These are phyloP conservation scores for Stomorhina lunata DNA, from an alignment of 2,888 invertebrate species.

Conservation along the genomic window DNA sequence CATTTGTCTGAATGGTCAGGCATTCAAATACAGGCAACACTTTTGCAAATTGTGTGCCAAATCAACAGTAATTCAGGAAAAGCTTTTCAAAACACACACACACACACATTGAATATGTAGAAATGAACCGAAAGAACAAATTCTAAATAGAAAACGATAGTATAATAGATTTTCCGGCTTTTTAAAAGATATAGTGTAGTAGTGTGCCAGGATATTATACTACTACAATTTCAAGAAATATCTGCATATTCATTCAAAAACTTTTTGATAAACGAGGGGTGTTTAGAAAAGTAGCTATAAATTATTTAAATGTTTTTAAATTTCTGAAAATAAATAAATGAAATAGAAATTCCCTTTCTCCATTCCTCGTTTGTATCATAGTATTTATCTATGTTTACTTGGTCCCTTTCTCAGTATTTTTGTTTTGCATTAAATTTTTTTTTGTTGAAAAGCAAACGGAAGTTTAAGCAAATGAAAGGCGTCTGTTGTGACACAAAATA, in stretches of 20 bases:
- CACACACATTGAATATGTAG: not conserved
- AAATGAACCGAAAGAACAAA: not conserved
- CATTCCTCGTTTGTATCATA: not conserved
- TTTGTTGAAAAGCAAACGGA: conserved; percentile 30
- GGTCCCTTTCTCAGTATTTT: not conserved
- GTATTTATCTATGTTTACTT: not conserved
- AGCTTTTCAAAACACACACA: conserved; percentile 2
- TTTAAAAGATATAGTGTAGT: not conserved
- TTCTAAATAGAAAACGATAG: conserved; percentile 27
- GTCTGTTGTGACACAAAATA: conserved; percentile 43
- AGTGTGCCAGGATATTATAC: not conserved
- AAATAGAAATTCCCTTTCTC: too few relatives aligned
- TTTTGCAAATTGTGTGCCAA: conserved; percentile 57
- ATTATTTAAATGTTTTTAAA: not conserved
- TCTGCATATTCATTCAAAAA: conserved; percentile 14
- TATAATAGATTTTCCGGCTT: conserved; percentile 32
- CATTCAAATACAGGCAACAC: conserved; percentile 45
- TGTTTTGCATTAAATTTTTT: not conserved
- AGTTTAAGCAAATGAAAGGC: conserved; percentile 44
- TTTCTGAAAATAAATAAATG: too few relatives aligned
- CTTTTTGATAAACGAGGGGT: not conserved
- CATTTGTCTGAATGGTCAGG: conserved; percentile 38
- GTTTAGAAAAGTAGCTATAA: not conserved
- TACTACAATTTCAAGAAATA: conserved; percentile 10
- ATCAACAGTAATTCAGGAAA: conserved; percentile 59